Percentiles rank a stretch among this genome's conserved stretches.
phyloP scores from a whole-genome alignment of 2,888 invertebrate genomes.

The Melinopterus prodromus region DNA sequence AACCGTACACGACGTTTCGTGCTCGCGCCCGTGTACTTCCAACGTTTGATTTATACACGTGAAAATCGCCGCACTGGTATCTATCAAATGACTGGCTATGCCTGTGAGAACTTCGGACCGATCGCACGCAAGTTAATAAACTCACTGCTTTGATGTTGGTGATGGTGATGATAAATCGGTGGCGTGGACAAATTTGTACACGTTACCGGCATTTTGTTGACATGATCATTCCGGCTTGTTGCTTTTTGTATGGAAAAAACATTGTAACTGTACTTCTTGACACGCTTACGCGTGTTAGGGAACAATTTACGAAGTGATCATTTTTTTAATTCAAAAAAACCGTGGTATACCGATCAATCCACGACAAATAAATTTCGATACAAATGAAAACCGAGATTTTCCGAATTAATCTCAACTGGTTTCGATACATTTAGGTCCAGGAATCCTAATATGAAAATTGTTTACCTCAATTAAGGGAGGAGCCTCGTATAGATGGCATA shows the following conservation, averaged over 20 bases:
- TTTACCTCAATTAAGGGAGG: too few species aligned
- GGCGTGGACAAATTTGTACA: background rate
- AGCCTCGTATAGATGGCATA: too few species aligned
- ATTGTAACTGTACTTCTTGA: background rate
- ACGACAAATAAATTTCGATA: too few species aligned
- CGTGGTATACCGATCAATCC: too few species aligned
- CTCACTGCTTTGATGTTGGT: background rate
- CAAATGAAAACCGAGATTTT: too few species aligned
- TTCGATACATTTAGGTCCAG: too few species aligned
- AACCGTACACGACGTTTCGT: constrained; percentile 4
- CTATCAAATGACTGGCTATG: background rate
- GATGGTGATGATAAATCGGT: background rate
- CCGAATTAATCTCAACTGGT: too few species aligned
- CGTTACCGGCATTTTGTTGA: background rate
- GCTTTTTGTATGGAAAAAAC: background rate
- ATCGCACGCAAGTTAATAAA: constrained; percentile 4
- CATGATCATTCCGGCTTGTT: background rate
- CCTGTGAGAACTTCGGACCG: background rate
- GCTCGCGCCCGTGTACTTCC: constrained; percentile 4
- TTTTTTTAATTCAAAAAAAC: too few species aligned
- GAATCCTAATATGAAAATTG: too few species aligned
- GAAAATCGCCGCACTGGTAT: constrained; percentile 18
- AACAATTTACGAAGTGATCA: background rate
- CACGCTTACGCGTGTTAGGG: background rate
- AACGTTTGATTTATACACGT: constrained; percentile 20